Percentiles rank a stretch among this genome's conserved stretches.
Evolutionary conservation across 2,797 vertebrate genomes (phyloP).

Genomic region (Coluber constrictor): DNA sequence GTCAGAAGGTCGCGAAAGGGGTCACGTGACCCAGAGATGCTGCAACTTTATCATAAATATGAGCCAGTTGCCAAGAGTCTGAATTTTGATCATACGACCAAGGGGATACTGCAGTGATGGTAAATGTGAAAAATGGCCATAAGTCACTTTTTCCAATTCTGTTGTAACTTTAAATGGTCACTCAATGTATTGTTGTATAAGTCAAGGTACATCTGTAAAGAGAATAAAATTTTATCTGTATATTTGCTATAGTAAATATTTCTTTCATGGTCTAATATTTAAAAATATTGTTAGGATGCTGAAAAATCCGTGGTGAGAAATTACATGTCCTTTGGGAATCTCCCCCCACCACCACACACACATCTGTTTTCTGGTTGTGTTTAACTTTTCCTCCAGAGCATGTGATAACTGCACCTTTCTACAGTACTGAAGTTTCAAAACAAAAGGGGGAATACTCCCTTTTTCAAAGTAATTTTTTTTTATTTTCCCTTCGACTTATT

Average conservation of each 20-base stretch:
- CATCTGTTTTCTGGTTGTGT: slow-evolving; percentile 24
- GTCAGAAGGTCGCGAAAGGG: background rate
- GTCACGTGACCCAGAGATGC: background rate
- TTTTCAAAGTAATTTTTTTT: slow-evolving; percentile 63
- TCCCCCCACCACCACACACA: background rate
- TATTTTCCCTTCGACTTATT: slow-evolving; percentile 65
- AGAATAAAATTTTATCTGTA: background rate
- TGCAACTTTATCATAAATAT: background rate
- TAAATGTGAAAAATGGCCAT: background rate
- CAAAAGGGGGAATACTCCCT: background rate
- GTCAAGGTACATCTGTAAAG: background rate
- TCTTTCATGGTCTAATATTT: background rate
- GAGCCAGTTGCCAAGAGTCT: background rate
- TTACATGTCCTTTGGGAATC: background rate
- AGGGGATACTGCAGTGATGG: background rate
- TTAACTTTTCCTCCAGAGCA: slow-evolving; percentile 20
- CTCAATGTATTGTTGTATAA: background rate
- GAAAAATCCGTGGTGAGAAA: background rate
- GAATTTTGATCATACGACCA: background rate
- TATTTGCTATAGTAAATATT: background rate
- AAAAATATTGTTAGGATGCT: background rate
- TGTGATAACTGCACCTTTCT: slow-evolving; percentile 27
- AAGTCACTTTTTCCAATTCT: background rate
- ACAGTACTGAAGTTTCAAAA: slow-evolving; percentile 44
- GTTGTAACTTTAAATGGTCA: background rate